A percentile compares a stretch with the other conserved stretches of the same genome.
Evolutionary conservation across 2,888 invertebrate genomes (phyloP).

Genomic region (Drosophila helvetica): DNA sequence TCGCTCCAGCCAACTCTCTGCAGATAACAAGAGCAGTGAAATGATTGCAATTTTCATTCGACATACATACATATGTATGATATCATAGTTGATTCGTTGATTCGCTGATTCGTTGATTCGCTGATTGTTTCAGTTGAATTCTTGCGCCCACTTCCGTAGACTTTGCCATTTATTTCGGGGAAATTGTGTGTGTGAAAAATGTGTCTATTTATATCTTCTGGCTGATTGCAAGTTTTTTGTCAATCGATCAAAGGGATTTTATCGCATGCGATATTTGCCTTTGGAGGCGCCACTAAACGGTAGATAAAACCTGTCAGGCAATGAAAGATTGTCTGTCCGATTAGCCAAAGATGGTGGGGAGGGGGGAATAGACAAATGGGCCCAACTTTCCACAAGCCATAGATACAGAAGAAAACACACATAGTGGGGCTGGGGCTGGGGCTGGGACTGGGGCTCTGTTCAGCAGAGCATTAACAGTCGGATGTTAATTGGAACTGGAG

Average conservation of each 20-base stretch:
- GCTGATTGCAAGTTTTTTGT: slow-evolving; percentile 34
- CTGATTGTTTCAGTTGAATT: background rate
- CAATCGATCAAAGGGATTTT: slow-evolving; percentile 62
- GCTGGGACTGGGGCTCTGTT: too few species aligned
- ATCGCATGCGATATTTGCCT: slow-evolving; percentile 47
- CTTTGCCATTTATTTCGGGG: slow-evolving; percentile 21
- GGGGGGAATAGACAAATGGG: background rate
- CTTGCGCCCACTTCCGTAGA: background rate
- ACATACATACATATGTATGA: background rate
- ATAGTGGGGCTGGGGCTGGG: too few species aligned
- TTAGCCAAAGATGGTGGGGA: background rate
- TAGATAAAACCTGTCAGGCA: slow-evolving; percentile 9
- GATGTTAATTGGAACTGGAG: slow-evolving; percentile 1
- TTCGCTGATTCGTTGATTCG: background rate
- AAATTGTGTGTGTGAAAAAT: slow-evolving; percentile 14
- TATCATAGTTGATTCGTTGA: slow-evolving; percentile 17
- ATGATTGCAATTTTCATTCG: slow-evolving; percentile 3
- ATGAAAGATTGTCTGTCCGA: background rate
- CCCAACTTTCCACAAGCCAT: background rate
- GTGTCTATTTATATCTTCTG: slow-evolving; percentile 40
- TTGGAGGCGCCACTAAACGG: slow-evolving; percentile 3
- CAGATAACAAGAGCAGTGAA: background rate
- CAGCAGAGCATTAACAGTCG: background rate
- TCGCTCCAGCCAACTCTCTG: background rate
- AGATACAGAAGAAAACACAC: too few species aligned